phyloP scores from a whole-genome alignment of 2,797 vertebrate species.

The Manis pentadactyla region DNA sequence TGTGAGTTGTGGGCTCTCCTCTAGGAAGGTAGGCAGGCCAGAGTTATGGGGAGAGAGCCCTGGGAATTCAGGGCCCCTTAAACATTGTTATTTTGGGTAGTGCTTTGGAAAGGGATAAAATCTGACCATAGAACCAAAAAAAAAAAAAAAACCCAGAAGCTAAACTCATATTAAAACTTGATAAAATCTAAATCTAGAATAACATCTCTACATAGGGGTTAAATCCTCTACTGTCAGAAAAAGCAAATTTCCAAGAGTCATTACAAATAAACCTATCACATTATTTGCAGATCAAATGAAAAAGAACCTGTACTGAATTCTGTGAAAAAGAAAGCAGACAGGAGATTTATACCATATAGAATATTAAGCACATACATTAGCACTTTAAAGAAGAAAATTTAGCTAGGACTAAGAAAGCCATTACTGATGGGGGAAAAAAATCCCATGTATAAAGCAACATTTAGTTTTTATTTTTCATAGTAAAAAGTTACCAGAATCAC shows the following conservation, averaged over 20 bases:
- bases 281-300: slow-evolving; percentile 26
- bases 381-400: slow-evolving; percentile 29
- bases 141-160: neutral
- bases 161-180: neutral
- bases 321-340: neutral
- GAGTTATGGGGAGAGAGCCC: fast-evolving
- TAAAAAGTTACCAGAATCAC: slow-evolving; percentile 54
- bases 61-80: fast-evolving
- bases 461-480: slow-evolving; percentile 30
- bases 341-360: neutral
- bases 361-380: neutral
- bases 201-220: neutral
- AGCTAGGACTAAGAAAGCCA: neutral
- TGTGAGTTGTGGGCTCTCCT: no score
- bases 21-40: neutral
- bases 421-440: slow-evolving; percentile 35
- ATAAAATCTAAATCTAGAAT: neutral
- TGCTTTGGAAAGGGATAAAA: neutral
- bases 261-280: neutral
- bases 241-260: neutral
- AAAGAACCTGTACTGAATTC: neutral
- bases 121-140: neutral
- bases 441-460: neutral
- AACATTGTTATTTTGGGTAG: neutral
- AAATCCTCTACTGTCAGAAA: neutral